Conservation (phyloP, 2,797 vertebrate genomes). For the Acipenser transmontanus region DNA sequence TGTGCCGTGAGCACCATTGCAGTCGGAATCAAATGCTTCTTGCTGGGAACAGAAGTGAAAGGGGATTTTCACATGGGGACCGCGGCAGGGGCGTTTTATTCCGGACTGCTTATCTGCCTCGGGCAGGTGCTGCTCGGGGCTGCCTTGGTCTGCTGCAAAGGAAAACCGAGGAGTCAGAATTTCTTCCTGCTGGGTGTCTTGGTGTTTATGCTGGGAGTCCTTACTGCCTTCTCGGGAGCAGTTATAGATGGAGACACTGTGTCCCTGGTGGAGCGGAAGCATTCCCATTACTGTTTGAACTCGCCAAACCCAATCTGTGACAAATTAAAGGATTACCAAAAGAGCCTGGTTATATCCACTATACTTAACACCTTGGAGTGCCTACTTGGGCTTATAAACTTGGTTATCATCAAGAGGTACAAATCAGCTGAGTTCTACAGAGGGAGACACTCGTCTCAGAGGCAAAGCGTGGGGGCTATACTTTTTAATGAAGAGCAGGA, state of each 20-base stretch:
- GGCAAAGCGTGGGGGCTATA: slow-evolving; percentile 67
- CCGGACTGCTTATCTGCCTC: slow-evolving; percentile 76
- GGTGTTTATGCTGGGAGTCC: slow-evolving; percentile 84
- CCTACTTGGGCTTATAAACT: slow-evolving; percentile 80
- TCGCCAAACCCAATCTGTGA: slow-evolving; percentile 64
- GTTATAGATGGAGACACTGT: slow-evolving; percentile 93
- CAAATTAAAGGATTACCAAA: slow-evolving; percentile 81
- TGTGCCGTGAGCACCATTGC: slow-evolving; percentile 88
- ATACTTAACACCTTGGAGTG: slow-evolving; percentile 88
- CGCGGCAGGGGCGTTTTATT: slow-evolving; percentile 88
- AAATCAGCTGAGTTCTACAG: slow-evolving; percentile 69
- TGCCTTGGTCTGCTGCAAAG: slow-evolving; percentile 77
- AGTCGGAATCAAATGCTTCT: slow-evolving; percentile 84
- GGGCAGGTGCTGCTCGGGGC: slow-evolving; percentile 78
- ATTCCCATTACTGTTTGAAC: slow-evolving; percentile 80
- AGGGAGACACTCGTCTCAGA: slow-evolving; percentile 48
- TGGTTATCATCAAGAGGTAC: slow-evolving; percentile 81
- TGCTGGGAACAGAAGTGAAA: slow-evolving; percentile 77
- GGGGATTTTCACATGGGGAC: slow-evolving; percentile 82
- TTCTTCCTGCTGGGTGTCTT: slow-evolving; percentile 83
- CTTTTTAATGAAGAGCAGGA: slow-evolving; percentile 77
- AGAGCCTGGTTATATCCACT: slow-evolving; percentile 80
- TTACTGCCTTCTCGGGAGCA: slow-evolving; percentile 90
- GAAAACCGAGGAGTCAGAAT: slow-evolving; percentile 76
- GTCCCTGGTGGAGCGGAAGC: slow-evolving; percentile 85